Evolutionary conservation across 2,888 invertebrate species (phyloP).

Genomic region (Dasysyrphus albostriatus): DNA sequence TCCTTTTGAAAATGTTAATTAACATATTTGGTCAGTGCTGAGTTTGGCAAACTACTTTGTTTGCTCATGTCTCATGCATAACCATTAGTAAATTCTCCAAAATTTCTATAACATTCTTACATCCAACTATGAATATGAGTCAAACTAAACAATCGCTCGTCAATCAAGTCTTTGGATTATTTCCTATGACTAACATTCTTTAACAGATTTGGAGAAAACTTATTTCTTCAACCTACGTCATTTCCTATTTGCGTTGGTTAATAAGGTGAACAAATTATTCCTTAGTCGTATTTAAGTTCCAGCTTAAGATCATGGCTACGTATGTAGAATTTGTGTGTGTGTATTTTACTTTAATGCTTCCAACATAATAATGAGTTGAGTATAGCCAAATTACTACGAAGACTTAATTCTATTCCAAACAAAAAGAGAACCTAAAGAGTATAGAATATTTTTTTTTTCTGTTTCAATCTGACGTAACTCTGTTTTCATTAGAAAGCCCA

Average conservation of each 20-base stretch:
- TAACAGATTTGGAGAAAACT: constrained; percentile 29
- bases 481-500: constrained; percentile 50
- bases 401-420: constrained; percentile 49
- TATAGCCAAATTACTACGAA: constrained; percentile 41
- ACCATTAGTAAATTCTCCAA: not conserved
- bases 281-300: not conserved
- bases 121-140: not conserved
- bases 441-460: constrained; percentile 21
- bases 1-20: too few relatives aligned
- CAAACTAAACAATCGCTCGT: not conserved
- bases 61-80: too few relatives aligned
- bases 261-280: not conserved
- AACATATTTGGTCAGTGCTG: too few relatives aligned
- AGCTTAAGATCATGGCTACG: not conserved
- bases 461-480: constrained; percentile 54
- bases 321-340: not conserved
- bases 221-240: constrained; percentile 48
- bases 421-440: constrained; percentile 21
- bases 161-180: not conserved
- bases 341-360: not conserved
- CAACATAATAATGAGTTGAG: not conserved
- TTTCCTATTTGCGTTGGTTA: not conserved
- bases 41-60: too few relatives aligned
- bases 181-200: constrained; percentile 45
- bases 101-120: not conserved